A percentile compares a stretch with the other conserved stretches of the same genome.
These are phyloP conservation scores for Mizuhopecten yessoensis DNA, from an alignment of 1,140 invertebrate species.

Conservation along the genomic window DNA sequence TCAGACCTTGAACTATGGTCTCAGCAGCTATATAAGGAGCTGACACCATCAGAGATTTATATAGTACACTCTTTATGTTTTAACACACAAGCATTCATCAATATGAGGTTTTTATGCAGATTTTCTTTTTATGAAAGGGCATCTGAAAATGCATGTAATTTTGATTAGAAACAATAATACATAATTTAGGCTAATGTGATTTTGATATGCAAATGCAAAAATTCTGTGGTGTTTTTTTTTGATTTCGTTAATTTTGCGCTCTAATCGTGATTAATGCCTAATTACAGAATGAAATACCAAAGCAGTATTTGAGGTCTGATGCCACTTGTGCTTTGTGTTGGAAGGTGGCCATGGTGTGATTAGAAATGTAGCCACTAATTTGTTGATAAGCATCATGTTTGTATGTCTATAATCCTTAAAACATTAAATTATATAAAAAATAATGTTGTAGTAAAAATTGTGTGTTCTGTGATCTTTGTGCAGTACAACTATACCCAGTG, in stretches of 20 bases:
- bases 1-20: too few relatives aligned
- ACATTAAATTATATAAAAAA: conserved; percentile 12
- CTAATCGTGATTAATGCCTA: neutral
- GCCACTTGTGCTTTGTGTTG: too few relatives aligned
- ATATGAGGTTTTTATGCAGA: too few relatives aligned
- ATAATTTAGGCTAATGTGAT: neutral
- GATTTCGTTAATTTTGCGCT: too few relatives aligned
- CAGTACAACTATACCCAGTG: neutral
- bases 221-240: neutral
- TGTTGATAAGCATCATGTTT: conserved; percentile 6
- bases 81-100: too few relatives aligned
- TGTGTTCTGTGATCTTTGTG: neutral
- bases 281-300: neutral
- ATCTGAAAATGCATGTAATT: neutral
- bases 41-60: too few relatives aligned
- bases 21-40: too few relatives aligned
- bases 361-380: neutral
- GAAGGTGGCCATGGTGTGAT: too few relatives aligned
- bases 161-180: too few relatives aligned
- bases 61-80: too few relatives aligned
- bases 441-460: neutral
- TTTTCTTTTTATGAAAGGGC: too few relatives aligned
- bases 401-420: neutral
- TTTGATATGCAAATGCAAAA: neutral
- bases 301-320: conserved; percentile 2